A percentile compares a stretch with the other conserved stretches of the same genome.
These are phyloP conservation scores for Siniperca obscura DNA, from an alignment of 2,797 vertebrate genomes.

Conservation along the genomic window DNA sequence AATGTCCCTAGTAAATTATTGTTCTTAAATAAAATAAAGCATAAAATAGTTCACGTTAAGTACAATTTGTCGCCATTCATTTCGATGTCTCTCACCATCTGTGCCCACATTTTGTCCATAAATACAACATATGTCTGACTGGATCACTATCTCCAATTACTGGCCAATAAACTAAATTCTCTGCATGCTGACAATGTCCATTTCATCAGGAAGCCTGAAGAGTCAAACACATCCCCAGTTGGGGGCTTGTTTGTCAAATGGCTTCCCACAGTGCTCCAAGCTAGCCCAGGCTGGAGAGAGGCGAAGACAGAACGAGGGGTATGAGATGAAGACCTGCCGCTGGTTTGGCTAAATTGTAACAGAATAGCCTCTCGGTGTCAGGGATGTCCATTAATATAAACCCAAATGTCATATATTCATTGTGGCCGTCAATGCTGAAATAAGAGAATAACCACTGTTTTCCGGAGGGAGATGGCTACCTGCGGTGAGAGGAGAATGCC, in stretches of 20 bases:
- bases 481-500: conserved; percentile 84
- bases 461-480: conserved; percentile 83
- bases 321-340: conserved; percentile 67
- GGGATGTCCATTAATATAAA: conserved; percentile 78
- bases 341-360: conserved; percentile 70
- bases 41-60: background rate
- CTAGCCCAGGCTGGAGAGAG: conserved; percentile 74
- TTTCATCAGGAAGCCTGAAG: conserved; percentile 89
- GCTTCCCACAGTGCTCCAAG: conserved; percentile 91
- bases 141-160: conserved; percentile 72
- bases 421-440: conserved; percentile 60
- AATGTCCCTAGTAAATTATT: background rate
- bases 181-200: conserved; percentile 89
- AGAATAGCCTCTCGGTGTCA: conserved; percentile 75
- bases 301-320: conserved; percentile 80
- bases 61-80: background rate
- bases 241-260: conserved; percentile 89
- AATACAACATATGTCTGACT: conserved; percentile 59
- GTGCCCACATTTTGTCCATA: conserved; percentile 34
- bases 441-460: conserved; percentile 75
- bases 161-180: conserved; percentile 85
- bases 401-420: conserved; percentile 70
- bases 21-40: background rate
- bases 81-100: conserved; percentile 11
- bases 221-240: conserved; percentile 90